A percentile compares a stretch with the other conserved stretches of the same genome.
Conservation (phyloP, 2,797 vertebrate genomes). For the Vespertilio murinus region DNA sequence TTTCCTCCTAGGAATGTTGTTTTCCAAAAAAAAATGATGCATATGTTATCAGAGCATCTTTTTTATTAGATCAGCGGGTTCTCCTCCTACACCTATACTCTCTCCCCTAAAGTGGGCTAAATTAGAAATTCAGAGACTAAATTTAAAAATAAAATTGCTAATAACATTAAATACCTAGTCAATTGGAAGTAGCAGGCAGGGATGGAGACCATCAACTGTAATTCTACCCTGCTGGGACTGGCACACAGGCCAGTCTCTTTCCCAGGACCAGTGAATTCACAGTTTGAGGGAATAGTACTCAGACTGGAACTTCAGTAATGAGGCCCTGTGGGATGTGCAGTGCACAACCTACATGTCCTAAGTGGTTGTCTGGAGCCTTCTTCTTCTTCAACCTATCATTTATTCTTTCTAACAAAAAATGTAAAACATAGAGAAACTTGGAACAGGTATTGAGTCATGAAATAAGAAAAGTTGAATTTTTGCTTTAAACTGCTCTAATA, state of each 20-base stretch:
- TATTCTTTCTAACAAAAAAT: not conserved
- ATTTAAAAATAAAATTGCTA: conserved; percentile 12
- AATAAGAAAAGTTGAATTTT: conserved; percentile 12
- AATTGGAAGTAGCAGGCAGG: not conserved
- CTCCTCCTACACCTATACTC: not conserved
- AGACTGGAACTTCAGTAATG: not conserved
- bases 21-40: not conserved
- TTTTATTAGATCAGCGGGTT: not conserved
- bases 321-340: rapidly evolving
- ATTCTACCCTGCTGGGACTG: not conserved
- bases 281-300: not conserved
- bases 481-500: conserved; percentile 14
- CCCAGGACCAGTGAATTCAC: not conserved
- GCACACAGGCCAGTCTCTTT: not conserved
- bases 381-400: not conserved
- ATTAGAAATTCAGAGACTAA: not conserved
- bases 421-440: not conserved
- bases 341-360: not conserved
- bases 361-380: not conserved
- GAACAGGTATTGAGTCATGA: not conserved
- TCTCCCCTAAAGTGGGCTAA: not conserved
- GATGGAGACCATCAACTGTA: not conserved
- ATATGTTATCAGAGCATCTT: not conserved
- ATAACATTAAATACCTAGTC: not conserved
- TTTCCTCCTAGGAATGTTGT: not conserved